Conservation (phyloP, 2,888 invertebrate genomes). For the Ditylenchus weischeri region DNA sequence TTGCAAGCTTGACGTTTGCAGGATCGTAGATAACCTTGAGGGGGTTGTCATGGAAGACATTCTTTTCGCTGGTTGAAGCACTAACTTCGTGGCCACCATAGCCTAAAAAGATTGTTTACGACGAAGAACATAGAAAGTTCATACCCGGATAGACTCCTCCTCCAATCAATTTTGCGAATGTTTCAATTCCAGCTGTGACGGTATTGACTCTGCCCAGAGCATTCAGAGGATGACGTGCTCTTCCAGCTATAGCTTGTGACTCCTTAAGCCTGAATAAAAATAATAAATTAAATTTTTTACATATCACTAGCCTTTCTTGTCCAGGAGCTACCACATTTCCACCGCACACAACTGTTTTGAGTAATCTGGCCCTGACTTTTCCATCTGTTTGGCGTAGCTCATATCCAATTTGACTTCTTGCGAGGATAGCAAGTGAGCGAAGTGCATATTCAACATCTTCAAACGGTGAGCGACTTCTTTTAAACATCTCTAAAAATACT, state of each 20-base stretch:
- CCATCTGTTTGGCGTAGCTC: conserved; percentile 43
- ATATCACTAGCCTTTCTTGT: conserved; percentile 23
- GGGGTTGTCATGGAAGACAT: neutral
- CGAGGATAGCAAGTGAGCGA: conserved; percentile 18
- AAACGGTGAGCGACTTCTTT: neutral
- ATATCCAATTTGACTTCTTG: conserved; percentile 52
- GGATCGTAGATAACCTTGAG: neutral
- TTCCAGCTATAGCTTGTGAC: too few relatives aligned
- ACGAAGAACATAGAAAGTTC: conserved; percentile 10
- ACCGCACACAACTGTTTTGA: conserved; percentile 35
- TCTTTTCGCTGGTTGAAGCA: neutral
- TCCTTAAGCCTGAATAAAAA: neutral
- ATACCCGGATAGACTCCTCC: conserved; percentile 38
- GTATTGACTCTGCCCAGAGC: conserved; percentile 31
- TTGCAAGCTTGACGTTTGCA: neutral
- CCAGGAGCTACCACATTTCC: conserved; percentile 41
- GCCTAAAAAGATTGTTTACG: conserved; percentile 29
- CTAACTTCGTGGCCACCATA: conserved; percentile 37
- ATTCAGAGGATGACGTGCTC: neutral
- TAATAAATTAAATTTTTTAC: neutral
- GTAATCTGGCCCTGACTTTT: conserved; percentile 33
- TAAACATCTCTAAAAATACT: too few relatives aligned
- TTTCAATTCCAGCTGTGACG: conserved; percentile 44
- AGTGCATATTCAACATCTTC: neutral
- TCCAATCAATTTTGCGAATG: conserved; percentile 41